Evolutionary conservation across 2,888 invertebrate species (phyloP), one percentile per base, ranked within the genome.

Genomic region (Lathronympha strigana): DNA sequence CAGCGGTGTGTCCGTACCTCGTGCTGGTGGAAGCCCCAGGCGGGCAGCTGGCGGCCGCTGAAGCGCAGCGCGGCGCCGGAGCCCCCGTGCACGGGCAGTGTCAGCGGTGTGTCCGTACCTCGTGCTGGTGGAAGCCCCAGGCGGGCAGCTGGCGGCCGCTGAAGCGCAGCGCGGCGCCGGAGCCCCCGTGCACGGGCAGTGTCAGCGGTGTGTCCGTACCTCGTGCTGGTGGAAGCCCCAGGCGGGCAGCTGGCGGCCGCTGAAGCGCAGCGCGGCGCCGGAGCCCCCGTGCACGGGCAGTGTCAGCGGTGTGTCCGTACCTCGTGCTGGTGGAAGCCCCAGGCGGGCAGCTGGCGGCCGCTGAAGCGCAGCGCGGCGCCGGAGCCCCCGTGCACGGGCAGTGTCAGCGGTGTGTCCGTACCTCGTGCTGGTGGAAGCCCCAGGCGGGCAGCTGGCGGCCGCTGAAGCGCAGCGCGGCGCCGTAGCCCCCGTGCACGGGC

Each of bases 181-280:
- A 95, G 71, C 95, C 95, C 11, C 95, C 94, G 84, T 99, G 99
- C 47, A 98, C 92, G 4, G 99, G 92, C 9, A 97, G 94, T 36
- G 98, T 94, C 72, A 96, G 94, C 33, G 98, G n/a, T n/a, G n/a
- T n/a, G n/a, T n/a, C n/a, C n/a, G n/a, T n/a, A n/a, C n/a, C n/a
- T n/a, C n/a, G n/a, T n/a, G n/a, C n/a, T 99, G 98, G 87, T 98
- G 95, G 83, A 97, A 98, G 23, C 97, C 98, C 98, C 98, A 99
- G 64, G 97, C 95, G 0, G 98, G 97, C 67, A 98, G 90, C 80
- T 98, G 97, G 49, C 96, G 94, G 0, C 98, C 98, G 77, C 96
- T 97, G 82, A 95, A 98, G 72, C 96, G 96, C 62, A 90, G 77
- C 23, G 97, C 98, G 61, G 97, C 95, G 54, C 95, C 95, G 0